phyloP scores from a whole-genome alignment of 2,888 invertebrate genomes.

The Lucinisca nassula region DNA sequence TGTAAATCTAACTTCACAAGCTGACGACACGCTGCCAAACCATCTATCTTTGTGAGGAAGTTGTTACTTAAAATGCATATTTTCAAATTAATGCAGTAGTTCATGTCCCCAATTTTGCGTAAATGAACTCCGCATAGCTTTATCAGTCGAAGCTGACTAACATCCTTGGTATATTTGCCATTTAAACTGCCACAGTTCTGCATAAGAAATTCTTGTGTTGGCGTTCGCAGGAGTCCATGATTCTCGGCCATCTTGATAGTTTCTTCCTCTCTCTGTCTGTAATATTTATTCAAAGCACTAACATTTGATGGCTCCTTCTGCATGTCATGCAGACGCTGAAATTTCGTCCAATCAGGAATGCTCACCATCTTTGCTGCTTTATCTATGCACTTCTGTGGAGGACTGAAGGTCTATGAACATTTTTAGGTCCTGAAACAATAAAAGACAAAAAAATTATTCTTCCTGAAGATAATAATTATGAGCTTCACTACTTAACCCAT shows the following conservation, averaged over 20 bases:
- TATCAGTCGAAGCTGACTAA: slow-evolving; percentile 77
- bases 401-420: not conserved
- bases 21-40: slow-evolving; percentile 81
- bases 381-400: not conserved
- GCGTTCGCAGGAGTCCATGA: slow-evolving; percentile 83
- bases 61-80: slow-evolving; percentile 86
- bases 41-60: slow-evolving; percentile 85
- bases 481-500: too few relatives aligned
- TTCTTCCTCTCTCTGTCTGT: slow-evolving; percentile 82
- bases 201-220: slow-evolving; percentile 78
- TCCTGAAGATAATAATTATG: too few relatives aligned
- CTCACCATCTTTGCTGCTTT: slow-evolving; percentile 82
- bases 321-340: slow-evolving; percentile 78
- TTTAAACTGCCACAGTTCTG: slow-evolving; percentile 72
- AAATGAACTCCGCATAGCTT: slow-evolving; percentile 81
- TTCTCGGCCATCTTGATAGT: slow-evolving; percentile 83
- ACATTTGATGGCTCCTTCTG: slow-evolving; percentile 65
- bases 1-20: slow-evolving; percentile 87
- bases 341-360: slow-evolving; percentile 86
- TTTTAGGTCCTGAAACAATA: not conserved
- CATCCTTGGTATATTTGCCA: slow-evolving; percentile 70
- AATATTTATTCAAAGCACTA: slow-evolving; percentile 76
- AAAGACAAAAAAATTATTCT: not conserved
- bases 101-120: slow-evolving; percentile 84
- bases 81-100: slow-evolving; percentile 80